phyloP scores from a whole-genome alignment of 2,888 invertebrate species.

The Holacanthella duospinosa region DNA sequence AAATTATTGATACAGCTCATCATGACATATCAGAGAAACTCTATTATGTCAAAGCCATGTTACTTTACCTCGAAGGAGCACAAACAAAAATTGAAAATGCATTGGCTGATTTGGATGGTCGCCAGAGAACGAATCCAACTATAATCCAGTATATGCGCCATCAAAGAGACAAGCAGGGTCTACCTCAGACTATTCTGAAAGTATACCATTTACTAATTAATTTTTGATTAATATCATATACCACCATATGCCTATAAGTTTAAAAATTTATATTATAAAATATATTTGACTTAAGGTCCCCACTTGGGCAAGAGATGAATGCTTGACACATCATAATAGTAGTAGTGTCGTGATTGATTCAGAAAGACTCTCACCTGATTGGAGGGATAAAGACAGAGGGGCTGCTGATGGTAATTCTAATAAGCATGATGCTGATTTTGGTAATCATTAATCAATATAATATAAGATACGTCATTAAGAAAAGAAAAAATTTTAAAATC shows the following conservation, averaged over 20 bases:
- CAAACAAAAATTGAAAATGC: slow-evolving; percentile 76
- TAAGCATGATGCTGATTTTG: slow-evolving; percentile 55
- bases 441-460: no score
- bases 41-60: slow-evolving; percentile 85
- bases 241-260: no score
- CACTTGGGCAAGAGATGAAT: slow-evolving; percentile 61
- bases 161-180: slow-evolving; percentile 75
- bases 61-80: slow-evolving; percentile 74
- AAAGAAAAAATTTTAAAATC: background rate
- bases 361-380: slow-evolving; percentile 48
- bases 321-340: slow-evolving; percentile 38
- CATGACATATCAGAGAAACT: slow-evolving; percentile 83
- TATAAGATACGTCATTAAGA: no score
- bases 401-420: slow-evolving; percentile 76
- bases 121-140: slow-evolving; percentile 66
- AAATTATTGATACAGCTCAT: slow-evolving; percentile 70
- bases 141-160: slow-evolving; percentile 70
- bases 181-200: slow-evolving; percentile 70
- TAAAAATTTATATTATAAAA: background rate
- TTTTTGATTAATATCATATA: background rate
- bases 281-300: slow-evolving; percentile 50
- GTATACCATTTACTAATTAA: slow-evolving; percentile 26
- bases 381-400: slow-evolving; percentile 60
- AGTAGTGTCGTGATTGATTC: slow-evolving; percentile 39
- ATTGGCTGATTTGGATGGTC: slow-evolving; percentile 68